Percentiles rank a stretch among this genome's conserved stretches.
Conservation (phyloP, 2,888 invertebrate species). For the Plebejus anna region DNA sequence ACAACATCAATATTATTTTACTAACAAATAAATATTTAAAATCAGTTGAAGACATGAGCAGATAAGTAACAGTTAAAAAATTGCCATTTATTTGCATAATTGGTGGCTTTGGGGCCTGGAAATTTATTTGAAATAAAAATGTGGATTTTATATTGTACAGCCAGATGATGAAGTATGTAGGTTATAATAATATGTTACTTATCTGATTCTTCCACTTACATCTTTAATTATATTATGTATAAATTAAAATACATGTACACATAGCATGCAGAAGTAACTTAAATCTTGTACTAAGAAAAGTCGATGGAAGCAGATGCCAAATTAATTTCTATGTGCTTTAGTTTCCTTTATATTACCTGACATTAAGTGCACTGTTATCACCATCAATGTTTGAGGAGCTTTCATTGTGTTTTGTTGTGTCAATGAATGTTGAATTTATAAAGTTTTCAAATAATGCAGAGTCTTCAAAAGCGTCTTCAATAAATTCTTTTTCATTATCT, state of each 20-base stretch:
- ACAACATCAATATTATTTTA: slow-evolving; percentile 22
- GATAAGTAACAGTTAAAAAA: no score
- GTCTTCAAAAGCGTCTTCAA: slow-evolving; percentile 67
- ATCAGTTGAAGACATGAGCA: no score
- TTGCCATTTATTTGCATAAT: no score
- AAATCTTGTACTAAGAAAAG: background rate
- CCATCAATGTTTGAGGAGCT: slow-evolving; percentile 45
- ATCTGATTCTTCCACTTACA: no score
- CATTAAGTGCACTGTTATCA: slow-evolving; percentile 54
- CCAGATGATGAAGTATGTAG: no score
- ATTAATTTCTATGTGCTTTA: background rate
- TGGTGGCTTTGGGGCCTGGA: no score
- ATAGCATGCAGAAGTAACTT: background rate
- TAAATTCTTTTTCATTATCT: slow-evolving; percentile 36
- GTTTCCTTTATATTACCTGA: slow-evolving; percentile 51
- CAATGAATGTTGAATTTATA: slow-evolving; percentile 54
- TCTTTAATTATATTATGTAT: no score
- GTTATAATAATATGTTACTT: no score
- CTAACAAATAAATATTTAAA: background rate
- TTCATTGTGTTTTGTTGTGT: slow-evolving; percentile 41
- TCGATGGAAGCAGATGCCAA: background rate
- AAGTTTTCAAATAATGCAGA: slow-evolving; percentile 63
- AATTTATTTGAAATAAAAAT: no score
- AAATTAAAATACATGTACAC: background rate
- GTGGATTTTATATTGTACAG: no score